phyloP scores from a whole-genome alignment of 2,797 vertebrate species.

The Rhinophrynus dorsalis region DNA sequence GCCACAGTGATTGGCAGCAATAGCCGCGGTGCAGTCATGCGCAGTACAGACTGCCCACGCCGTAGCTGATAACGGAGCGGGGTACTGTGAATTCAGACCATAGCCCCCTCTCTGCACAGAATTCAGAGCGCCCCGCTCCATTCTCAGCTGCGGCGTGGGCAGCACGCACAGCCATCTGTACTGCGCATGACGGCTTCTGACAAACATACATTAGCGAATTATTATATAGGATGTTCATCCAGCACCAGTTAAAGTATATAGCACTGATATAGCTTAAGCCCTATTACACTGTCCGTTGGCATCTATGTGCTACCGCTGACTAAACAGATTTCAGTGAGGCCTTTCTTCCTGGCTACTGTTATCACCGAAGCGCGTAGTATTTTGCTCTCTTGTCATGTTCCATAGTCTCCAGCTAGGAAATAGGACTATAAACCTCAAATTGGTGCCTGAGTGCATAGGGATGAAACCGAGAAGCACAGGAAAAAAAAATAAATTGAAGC shows the following conservation, averaged over 20 bases:
- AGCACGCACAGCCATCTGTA: too few relatives aligned
- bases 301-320: conserved; percentile 21
- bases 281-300: conserved; percentile 3
- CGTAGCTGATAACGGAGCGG: too few relatives aligned
- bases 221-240: not conserved
- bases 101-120: too few relatives aligned
- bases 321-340: conserved; percentile 17
- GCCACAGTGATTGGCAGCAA: too few relatives aligned
- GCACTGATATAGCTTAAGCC: conserved; percentile 8
- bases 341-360: conserved; percentile 11
- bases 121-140: too few relatives aligned
- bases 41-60: too few relatives aligned
- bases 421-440: conserved; percentile 49
- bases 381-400: conserved; percentile 48
- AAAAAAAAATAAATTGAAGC: conserved; percentile 42
- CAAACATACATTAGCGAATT: too few relatives aligned
- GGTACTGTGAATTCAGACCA: too few relatives aligned
- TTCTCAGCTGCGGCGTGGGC: too few relatives aligned
- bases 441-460: conserved; percentile 45
- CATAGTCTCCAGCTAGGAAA: conserved; percentile 41
- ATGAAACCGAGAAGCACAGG: conserved; percentile 41
- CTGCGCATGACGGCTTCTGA: too few relatives aligned
- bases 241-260: not conserved
- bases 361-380: conserved; percentile 26
- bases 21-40: too few relatives aligned